Conservation (phyloP, 2,797 vertebrate genomes). For the Malacoraja senta region DNA sequence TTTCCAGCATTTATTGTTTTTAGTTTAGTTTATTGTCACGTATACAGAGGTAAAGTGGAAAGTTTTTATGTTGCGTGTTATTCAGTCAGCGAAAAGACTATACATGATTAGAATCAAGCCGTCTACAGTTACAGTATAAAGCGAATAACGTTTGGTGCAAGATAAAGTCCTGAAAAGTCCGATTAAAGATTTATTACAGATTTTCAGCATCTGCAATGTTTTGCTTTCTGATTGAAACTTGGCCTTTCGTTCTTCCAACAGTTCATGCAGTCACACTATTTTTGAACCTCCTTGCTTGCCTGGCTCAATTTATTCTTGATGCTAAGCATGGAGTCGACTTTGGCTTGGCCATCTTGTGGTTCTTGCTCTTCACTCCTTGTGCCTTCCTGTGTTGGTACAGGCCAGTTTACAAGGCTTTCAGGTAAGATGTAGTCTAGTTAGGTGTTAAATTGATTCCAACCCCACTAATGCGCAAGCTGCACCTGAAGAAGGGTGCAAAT, state of each 20-base stretch:
- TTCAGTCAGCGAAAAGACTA: too few species aligned
- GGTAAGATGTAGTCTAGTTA: constrained; percentile 57
- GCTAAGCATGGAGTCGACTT: constrained; percentile 65
- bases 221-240: not conserved
- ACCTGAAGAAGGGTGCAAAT: not conserved
- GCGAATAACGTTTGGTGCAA: too few species aligned
- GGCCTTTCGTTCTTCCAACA: constrained; percentile 45
- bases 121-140: too few species aligned
- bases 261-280: constrained; percentile 82
- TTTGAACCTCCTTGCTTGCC: constrained; percentile 84
- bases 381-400: constrained; percentile 97
- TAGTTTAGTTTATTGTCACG: too few species aligned
- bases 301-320: constrained; percentile 68
- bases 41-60: too few species aligned
- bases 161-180: too few species aligned
- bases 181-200: too few species aligned
- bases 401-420: constrained; percentile 94
- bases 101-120: too few species aligned
- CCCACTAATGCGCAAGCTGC: not conserved
- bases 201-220: too few species aligned
- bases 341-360: constrained; percentile 87
- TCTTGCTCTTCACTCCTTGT: constrained; percentile 84
- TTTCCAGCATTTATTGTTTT: too few species aligned
- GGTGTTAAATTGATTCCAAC: not conserved
- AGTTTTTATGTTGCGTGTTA: too few species aligned